Evolutionary conservation across 2,888 invertebrate genomes (phyloP), one percentile per base, ranked within the genome.

Genomic region (Boloria selene): DNA sequence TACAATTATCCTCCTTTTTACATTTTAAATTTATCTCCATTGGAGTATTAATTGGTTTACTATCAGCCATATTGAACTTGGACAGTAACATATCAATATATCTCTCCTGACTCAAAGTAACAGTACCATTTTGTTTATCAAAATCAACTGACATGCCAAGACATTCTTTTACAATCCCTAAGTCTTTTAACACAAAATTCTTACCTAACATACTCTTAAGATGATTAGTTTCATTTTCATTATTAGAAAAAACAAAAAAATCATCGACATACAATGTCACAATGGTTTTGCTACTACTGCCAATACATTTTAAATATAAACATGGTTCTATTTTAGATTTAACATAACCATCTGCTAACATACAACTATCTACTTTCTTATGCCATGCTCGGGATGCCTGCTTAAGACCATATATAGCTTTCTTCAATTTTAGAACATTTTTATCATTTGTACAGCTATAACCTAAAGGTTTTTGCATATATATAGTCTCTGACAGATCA

Each of bases 1-100:
- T 55, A 58, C 22, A 55, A 65, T 63, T 42, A 45, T 31, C 54
- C 22, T 16, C 31, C 18, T 52, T 60, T 31, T 60, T 49, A 6
- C 16, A 38, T 59, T 70, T 61, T 59, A 74, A 66, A 31, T 72
- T 75, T 13, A 2, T 16, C 42, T 74, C 73, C 58, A 75, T 72
- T 3, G 73, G 75, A 52, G 73, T 75, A 50, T 68, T 22, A 55
- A 64, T 47, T 51, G 61, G 10, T 14, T 75, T 71, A 67, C 73
- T 71, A 3, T 74, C 26, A 16, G 14, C 45, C 67, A 75, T 68
- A 38, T 70, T 22, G 62, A 74, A 74, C 66, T 64, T 26, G 5
- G 4, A 5, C 26, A 26, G 5, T 5, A 26, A 26, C 5, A 4
- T 3, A 26, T 26, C 26, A 4, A 52, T 52, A 26, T 4, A 52